These are phyloP conservation scores for Schizopygopsis pylzovi DNA, from an alignment of 2,797 vertebrate genomes.

Conservation along the genomic window DNA sequence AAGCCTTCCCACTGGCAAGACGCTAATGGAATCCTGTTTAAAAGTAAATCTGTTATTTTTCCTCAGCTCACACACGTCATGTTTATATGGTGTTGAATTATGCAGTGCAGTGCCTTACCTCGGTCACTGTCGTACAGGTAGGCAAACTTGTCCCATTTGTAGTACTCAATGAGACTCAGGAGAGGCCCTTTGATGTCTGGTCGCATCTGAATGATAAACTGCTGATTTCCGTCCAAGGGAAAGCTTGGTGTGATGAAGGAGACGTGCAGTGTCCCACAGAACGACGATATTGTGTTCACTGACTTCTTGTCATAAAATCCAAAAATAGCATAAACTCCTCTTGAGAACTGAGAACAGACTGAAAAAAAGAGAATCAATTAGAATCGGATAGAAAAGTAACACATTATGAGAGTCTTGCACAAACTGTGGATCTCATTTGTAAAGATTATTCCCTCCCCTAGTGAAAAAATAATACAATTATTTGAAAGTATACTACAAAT, in stretches of 20 bases:
- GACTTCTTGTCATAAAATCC: conserved; percentile 99
- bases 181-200: conserved; percentile 98
- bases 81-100: conserved; percentile 9
- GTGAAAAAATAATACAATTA: not conserved
- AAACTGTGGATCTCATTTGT: not conserved
- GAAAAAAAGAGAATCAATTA: conserved; percentile 51
- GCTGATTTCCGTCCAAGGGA: conserved; percentile 94
- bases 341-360: conserved; percentile 99
- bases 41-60: conserved; percentile 1
- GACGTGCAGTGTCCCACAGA: conserved; percentile 97
- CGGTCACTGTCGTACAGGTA: conserved; percentile 98
- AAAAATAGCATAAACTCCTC: conserved; percentile 99
- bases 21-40: not conserved
- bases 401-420: not conserved
- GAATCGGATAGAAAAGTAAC: conserved; percentile 10
- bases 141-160: conserved; percentile 99
- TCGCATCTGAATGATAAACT: conserved; percentile 99
- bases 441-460: not conserved
- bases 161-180: conserved; percentile 97
- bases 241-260: conserved; percentile 99
- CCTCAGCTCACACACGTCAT: not conserved
- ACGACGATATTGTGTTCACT: conserved; percentile 98
- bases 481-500: not conserved
- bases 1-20: not conserved
- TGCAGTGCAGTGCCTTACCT: conserved; percentile 80